Evolutionary conservation across 2,888 invertebrate genomes (phyloP).

Genomic region (Automeris io): DNA sequence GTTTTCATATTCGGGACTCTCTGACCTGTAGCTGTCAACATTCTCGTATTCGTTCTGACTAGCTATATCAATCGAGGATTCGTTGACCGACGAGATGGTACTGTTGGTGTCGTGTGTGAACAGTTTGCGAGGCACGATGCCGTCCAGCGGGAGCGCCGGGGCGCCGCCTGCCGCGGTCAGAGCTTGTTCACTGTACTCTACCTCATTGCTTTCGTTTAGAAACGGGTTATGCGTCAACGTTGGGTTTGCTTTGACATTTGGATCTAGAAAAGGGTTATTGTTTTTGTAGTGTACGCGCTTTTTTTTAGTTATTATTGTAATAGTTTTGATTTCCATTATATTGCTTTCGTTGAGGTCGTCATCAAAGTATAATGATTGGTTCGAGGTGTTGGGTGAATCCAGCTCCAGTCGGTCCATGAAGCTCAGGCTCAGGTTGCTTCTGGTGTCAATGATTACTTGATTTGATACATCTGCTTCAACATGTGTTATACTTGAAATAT

Average conservation of each 20-base stretch:
- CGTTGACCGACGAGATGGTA: slow-evolving; percentile 63
- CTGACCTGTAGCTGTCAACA: slow-evolving; percentile 49
- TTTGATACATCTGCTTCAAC: slow-evolving; percentile 52
- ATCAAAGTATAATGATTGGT: slow-evolving; percentile 60
- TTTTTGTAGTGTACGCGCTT: slow-evolving; percentile 37
- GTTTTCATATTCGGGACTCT: slow-evolving; percentile 63
- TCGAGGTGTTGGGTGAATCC: slow-evolving; percentile 55
- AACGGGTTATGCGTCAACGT: slow-evolving; percentile 47
- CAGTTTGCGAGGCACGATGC: slow-evolving; percentile 50
- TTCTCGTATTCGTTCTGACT: slow-evolving; percentile 58
- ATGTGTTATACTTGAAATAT: slow-evolving; percentile 36
- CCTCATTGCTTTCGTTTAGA: slow-evolving; percentile 26
- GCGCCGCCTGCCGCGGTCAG: too few relatives aligned
- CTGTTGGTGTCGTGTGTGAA: slow-evolving; percentile 59
- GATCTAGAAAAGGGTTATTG: slow-evolving; percentile 67
- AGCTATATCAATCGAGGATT: slow-evolving; percentile 36
- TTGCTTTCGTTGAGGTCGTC: slow-evolving; percentile 73
- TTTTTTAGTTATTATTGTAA: slow-evolving; percentile 66
- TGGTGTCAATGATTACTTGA: slow-evolving; percentile 54
- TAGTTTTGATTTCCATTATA: slow-evolving; percentile 74
- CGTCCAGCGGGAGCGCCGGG: slow-evolving; percentile 21
- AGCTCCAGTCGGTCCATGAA: slow-evolving; percentile 65
- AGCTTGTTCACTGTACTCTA: slow-evolving; percentile 46
- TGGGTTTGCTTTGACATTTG: slow-evolving; percentile 33
- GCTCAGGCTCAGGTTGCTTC: slow-evolving; percentile 55